Conservation (phyloP, 2,888 invertebrate species). For the Cheilosia soror region DNA sequence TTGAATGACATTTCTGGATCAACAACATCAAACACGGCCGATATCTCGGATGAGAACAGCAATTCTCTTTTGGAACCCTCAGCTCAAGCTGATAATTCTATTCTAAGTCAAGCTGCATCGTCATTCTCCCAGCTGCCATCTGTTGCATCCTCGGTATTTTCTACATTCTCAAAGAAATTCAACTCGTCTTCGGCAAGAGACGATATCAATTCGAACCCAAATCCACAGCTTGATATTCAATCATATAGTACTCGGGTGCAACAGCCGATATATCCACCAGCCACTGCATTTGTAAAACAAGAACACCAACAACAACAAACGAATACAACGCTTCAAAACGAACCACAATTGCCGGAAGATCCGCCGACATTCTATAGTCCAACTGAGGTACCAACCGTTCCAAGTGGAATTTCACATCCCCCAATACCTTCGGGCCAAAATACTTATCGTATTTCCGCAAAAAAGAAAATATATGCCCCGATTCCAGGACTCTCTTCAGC, state of each 20-base stretch:
- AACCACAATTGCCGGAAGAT: conserved; percentile 70
- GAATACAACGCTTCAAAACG: conserved; percentile 27
- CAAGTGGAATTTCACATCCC: conserved; percentile 43
- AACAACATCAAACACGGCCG: conserved; percentile 66
- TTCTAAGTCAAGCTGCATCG: conserved; percentile 82
- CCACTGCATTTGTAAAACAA: conserved; percentile 26
- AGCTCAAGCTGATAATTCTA: conserved; percentile 77
- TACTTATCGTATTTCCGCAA: conserved; percentile 88
- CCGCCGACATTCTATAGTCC: conserved; percentile 82
- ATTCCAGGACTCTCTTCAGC: conserved; percentile 87
- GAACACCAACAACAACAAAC: conserved; percentile 30
- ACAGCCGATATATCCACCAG: conserved; percentile 52
- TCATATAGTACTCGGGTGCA: conserved; percentile 77
- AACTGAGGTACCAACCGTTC: conserved; percentile 77
- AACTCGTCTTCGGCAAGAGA: conserved; percentile 78
- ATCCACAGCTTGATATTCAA: conserved; percentile 80
- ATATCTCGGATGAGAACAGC: conserved; percentile 77
- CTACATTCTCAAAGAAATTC: conserved; percentile 84
- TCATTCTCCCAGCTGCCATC: conserved; percentile 86
- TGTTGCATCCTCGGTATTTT: conserved; percentile 87
- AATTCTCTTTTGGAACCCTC: conserved; percentile 79
- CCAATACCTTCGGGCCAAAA: conserved; percentile 79
- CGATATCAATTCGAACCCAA: conserved; percentile 74
- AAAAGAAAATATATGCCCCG: conserved; percentile 90
- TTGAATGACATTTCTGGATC: conserved; percentile 80